Evolutionary conservation across 2,113 vertebrate species (phyloP).

Genomic region (Misgurnus mizolepis): DNA sequence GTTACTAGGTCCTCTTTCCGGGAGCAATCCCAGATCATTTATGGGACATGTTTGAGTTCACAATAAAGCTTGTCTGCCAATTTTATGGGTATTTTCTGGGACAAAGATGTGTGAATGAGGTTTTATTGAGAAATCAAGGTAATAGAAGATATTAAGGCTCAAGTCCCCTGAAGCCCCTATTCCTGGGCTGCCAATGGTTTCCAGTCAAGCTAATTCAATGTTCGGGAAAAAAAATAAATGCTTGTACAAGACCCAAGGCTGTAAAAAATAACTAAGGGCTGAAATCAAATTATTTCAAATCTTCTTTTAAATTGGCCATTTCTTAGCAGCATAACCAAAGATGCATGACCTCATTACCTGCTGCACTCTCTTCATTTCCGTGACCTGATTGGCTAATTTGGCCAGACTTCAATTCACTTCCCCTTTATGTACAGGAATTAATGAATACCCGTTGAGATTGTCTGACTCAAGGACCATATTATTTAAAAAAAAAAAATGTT

Average conservation of each 20-base stretch:
- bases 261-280: constrained; percentile 6
- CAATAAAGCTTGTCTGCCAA: no score
- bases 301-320: not conserved
- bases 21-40: no score
- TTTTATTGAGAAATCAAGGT: no score
- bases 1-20: no score
- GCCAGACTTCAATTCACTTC: not conserved
- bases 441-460: not conserved
- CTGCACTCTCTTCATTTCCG: not conserved
- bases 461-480: not conserved
- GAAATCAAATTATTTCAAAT: constrained; percentile 7
- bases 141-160: no score
- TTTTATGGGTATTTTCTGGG: no score
- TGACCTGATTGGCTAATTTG: constrained; percentile 4
- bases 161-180: no score
- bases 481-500: not conserved
- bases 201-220: not conserved
- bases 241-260: not conserved
- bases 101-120: no score
- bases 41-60: no score
- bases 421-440: not conserved
- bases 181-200: not conserved
- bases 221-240: not conserved
- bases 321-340: not conserved
- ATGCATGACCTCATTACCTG: constrained; percentile 32